Conservation (phyloP, 2,888 invertebrate genomes). For the Psylliodes chrysocephalus region DNA sequence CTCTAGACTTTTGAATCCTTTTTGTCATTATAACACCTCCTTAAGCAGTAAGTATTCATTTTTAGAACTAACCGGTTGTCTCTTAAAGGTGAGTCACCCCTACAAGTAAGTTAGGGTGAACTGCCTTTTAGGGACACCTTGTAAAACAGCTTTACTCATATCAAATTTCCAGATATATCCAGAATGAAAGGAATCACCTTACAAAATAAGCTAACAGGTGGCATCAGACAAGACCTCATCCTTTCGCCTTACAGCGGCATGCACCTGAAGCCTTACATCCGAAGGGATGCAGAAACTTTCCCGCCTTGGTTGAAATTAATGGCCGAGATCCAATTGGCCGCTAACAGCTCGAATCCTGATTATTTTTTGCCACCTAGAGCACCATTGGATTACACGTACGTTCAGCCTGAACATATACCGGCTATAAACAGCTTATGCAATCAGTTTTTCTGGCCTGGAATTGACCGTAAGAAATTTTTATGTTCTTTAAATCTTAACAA, state of each 20-base stretch:
- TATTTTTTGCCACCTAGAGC: conserved; percentile 64
- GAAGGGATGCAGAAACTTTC: conserved; percentile 72
- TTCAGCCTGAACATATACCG: conserved; percentile 87
- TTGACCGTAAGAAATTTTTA: conserved; percentile 76
- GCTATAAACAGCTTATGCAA: conserved; percentile 86
- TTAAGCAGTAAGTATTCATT: conserved; percentile 58
- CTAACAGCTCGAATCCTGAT: conserved; percentile 62
- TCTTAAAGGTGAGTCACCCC: no score
- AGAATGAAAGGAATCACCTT: conserved; percentile 50
- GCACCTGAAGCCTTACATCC: conserved; percentile 84
- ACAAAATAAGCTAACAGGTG: conserved; percentile 57
- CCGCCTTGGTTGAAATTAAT: conserved; percentile 80
- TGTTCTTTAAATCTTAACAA: not conserved
- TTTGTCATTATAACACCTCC: conserved; percentile 62
- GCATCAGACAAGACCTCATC: conserved; percentile 63
- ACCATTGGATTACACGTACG: conserved; percentile 86
- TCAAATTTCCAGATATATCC: conserved; percentile 50
- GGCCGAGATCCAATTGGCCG: conserved; percentile 71
- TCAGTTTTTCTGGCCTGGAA: conserved; percentile 92
- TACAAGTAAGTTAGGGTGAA: no score
- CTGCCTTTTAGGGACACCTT: no score
- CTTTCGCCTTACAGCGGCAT: conserved; percentile 78
- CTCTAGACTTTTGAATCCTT: conserved; percentile 56
- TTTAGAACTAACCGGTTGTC: no score
- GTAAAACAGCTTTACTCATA: not conserved